A percentile compares a stretch with the other conserved stretches of the same genome.
These are phyloP conservation scores for Caenorhabditis sp. DNA, from an alignment of 2,888 invertebrate genomes.

Conservation along the genomic window DNA sequence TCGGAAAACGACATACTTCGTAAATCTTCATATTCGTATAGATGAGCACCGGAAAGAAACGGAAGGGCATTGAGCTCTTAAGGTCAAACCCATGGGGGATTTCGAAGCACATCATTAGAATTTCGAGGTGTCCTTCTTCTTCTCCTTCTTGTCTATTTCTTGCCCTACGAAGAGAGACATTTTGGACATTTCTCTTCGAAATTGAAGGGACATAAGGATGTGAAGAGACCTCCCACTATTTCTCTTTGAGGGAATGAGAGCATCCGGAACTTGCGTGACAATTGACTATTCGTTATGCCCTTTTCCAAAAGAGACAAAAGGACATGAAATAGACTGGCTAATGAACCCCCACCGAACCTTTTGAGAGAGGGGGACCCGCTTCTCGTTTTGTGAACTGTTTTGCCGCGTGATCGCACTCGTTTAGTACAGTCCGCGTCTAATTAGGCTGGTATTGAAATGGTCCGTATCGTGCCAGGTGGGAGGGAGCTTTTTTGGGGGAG, in stretches of 20 bases:
- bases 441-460: conserved; percentile 52
- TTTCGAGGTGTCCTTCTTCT: conserved; percentile 53
- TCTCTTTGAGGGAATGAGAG: conserved; percentile 19
- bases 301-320: conserved; percentile 39
- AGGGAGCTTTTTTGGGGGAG: not conserved
- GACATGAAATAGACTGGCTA: conserved; percentile 45
- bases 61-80: conserved; percentile 25
- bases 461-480: conserved; percentile 43
- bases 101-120: conserved; percentile 64
- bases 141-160: conserved; percentile 4
- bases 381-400: conserved; percentile 36
- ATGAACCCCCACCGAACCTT: conserved; percentile 43
- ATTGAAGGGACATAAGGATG: conserved; percentile 54
- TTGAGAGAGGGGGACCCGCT: not conserved
- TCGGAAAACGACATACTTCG: not conserved
- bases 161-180: conserved; percentile 14
- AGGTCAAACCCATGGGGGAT: conserved; percentile 55
- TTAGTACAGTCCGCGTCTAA: conserved; percentile 40
- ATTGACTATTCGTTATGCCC: conserved; percentile 60
- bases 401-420: conserved; percentile 54
- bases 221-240: not conserved
- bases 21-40: conserved; percentile 3
- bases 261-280: conserved; percentile 66
- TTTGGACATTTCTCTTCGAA: conserved; percentile 38
- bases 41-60: conserved; percentile 29